Base-by-base conservation (phyloP, 2,797 vertebrate species). In the Microtus obscurus region DNA sequence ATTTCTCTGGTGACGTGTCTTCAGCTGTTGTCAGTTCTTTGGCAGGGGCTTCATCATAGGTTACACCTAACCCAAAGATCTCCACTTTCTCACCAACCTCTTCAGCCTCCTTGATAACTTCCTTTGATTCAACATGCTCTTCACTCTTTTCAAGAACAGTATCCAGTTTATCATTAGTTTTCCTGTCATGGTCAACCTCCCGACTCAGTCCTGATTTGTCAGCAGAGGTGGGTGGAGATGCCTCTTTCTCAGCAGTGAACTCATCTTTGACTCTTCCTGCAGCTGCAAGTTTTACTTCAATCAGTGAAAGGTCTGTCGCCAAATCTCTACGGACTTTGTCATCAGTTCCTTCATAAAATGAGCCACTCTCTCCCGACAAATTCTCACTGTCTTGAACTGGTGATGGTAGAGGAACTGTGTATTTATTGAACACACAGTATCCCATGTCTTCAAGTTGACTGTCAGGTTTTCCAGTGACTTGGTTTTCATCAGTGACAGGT, bases 341-440 rank as follows among this genome's bases (percentile, higher is more conserved):
- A 71, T 98, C 98, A 43, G 97, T 69, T 69, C 98, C 98, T 98
- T 99, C 98, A 0, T 99, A 98, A 97, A 99, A 99, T 16, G 98
- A 98, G 29, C 98, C 98, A 89, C 98, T 98, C 86, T 99, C 98
- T 0, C 98, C 98, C 0, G 97, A 96, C 90, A 99, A 93, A 97
- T 98, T 98, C 94, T 99, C 99, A 95, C 98, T 99, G 97, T 99
- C 99, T 96, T 99, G 99, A 85, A 99, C 99, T 81, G 99, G 99
- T 40, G 99, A 99, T 11, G 99, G 99, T 96, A 99, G 99, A 5
- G 99, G 99, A 40, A 99, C 99, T 5, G 99, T 99, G 98, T 99
- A 99, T 97, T 99, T 99, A 98, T 99, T 99, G 97, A 99, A 99
- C 96, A 99, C 99, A 98, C 99, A 99, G 97, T 99, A 99, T 85